A percentile compares a stretch with the other conserved stretches of the same genome.
These are phyloP conservation scores for Bovichtus variegatus DNA, from an alignment of 2,797 vertebrate genomes.

Conservation along the genomic window DNA sequence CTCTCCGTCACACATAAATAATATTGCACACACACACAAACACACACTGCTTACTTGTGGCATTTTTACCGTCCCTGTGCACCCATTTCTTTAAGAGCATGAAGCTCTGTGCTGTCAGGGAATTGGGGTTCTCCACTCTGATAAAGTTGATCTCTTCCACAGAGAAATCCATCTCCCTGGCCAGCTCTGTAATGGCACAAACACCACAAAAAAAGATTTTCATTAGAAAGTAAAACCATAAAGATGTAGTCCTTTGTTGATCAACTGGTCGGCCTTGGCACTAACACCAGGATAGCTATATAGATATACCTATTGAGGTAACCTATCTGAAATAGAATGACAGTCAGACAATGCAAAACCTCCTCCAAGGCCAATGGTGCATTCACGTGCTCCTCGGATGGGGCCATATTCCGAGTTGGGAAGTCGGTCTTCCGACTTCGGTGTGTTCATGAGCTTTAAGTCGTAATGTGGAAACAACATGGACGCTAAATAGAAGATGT, in stretches of 20 bases:
- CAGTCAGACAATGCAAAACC: no score
- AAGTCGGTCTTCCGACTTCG: no score
- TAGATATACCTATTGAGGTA: no score
- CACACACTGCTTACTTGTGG: slow-evolving; percentile 93
- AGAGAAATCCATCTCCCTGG: slow-evolving; percentile 98
- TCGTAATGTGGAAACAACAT: no score
- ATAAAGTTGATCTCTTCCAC: slow-evolving; percentile 99
- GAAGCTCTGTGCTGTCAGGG: slow-evolving; percentile 98
- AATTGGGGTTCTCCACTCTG: slow-evolving; percentile 98
- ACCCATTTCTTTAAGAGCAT: slow-evolving; percentile 99
- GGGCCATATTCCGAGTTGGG: no score
- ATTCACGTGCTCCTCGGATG: no score
- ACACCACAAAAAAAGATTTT: neutral
- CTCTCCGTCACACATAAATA: neutral
- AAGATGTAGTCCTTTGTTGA: neutral
- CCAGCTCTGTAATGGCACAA: slow-evolving; percentile 90
- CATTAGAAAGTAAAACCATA: neutral
- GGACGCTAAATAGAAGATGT: no score
- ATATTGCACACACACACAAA: neutral
- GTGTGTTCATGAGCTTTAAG: no score
- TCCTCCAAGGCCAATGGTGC: no score
- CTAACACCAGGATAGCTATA: no score
- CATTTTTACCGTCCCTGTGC: slow-evolving; percentile 97
- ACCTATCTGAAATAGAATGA: no score
- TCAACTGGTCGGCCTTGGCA: neutral